Evolutionary conservation across 1,140 invertebrate genomes (phyloP).

Genomic region (Scaptomyza pallida): DNA sequence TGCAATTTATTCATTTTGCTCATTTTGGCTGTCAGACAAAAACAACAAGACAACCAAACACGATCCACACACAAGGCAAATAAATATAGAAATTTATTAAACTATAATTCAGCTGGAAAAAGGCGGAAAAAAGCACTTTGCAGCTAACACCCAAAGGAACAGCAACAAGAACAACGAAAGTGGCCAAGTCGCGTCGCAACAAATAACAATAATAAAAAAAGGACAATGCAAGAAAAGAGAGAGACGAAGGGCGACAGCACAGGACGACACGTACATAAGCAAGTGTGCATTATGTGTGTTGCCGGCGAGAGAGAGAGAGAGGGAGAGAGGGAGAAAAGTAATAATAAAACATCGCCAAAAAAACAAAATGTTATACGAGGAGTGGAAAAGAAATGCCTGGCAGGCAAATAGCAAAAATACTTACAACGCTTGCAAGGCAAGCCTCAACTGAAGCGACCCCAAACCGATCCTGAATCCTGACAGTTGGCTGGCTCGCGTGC

Average conservation of each 20-base stretch:
- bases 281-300: conserved; percentile 65
- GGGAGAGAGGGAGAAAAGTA: conserved; percentile 54
- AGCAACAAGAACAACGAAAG: conserved; percentile 34
- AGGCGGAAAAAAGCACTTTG: conserved; percentile 64
- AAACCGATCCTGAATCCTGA: conserved; percentile 25
- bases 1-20: conserved; percentile 50
- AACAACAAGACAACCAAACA: conserved; percentile 5
- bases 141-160: conserved; percentile 50
- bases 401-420: conserved; percentile 41
- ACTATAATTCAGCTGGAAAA: conserved; percentile 69
- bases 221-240: conserved; percentile 15
- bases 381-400: conserved; percentile 4
- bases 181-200: conserved; percentile 22
- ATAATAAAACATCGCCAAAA: conserved; percentile 75
- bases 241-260: conserved; percentile 24
- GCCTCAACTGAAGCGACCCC: not conserved
- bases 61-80: conserved; percentile 29
- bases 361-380: conserved; percentile 44
- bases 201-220: conserved; percentile 17
- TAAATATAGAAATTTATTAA: conserved; percentile 77
- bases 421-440: too few relatives aligned
- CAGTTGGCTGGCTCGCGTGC: conserved; percentile 57
- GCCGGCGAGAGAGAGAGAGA: too few relatives aligned
- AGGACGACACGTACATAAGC: conserved; percentile 61
- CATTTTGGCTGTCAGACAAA: conserved; percentile 17